phyloP scores from a whole-genome alignment of 2,888 invertebrate species.

The Liopterus haemorrhoidalis region DNA sequence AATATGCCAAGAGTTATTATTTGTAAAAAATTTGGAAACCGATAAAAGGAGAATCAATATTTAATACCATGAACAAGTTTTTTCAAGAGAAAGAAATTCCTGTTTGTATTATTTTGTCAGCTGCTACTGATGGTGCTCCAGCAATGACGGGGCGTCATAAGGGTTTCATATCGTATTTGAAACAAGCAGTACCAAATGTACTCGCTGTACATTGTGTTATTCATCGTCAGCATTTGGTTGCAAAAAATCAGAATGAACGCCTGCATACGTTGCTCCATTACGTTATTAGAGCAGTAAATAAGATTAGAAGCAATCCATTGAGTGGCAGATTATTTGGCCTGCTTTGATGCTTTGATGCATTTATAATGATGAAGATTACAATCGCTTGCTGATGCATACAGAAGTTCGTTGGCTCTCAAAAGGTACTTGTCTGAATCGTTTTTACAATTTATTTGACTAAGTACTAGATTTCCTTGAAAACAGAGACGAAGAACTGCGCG shows the following conservation, averaged over 20 bases:
- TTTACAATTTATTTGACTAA: conserved; percentile 33
- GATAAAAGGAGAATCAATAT: conserved; percentile 28
- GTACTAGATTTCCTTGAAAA: conserved; percentile 36
- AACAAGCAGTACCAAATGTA: conserved; percentile 30
- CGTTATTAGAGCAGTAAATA: conserved; percentile 14
- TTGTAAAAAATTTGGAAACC: conserved; percentile 27
- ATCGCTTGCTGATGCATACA: conserved; percentile 15
- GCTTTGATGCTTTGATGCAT: too few relatives aligned
- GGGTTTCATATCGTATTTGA: conserved; percentile 33
- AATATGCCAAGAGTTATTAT: conserved; percentile 33
- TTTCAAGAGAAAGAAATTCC: conserved; percentile 15
- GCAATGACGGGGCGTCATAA: conserved; percentile 19
- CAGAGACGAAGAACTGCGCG: conserved; percentile 35
- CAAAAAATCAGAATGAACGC: conserved; percentile 25
- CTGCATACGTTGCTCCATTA: conserved; percentile 23
- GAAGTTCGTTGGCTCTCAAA: conserved; percentile 22
- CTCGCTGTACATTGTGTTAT: conserved; percentile 31
- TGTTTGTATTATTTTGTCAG: conserved; percentile 31
- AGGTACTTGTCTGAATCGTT: conserved; percentile 27
- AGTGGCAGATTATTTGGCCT: conserved; percentile 15
- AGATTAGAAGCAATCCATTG: conserved; percentile 10
- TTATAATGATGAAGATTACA: conserved; percentile 13
- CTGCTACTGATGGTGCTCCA: conserved; percentile 33
- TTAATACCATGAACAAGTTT: conserved; percentile 20
- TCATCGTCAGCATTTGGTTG: conserved; percentile 30